phyloP scores from a whole-genome alignment of 2,113 vertebrate genomes.

The Gadus chalcogrammus region DNA sequence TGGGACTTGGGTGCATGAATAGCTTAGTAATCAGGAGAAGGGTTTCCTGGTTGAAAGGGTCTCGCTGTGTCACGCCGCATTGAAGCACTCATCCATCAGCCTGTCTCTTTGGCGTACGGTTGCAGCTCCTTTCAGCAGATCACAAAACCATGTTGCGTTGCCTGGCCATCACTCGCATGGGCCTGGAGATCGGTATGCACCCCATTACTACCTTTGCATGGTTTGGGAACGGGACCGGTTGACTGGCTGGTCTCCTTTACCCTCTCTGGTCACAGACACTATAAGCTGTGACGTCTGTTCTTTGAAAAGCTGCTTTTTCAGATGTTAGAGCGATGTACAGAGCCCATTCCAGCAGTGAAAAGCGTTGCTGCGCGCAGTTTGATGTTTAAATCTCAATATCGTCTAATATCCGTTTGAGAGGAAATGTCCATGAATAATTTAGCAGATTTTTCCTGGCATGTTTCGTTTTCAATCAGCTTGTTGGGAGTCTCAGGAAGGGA shows the following conservation, averaged over 20 bases:
- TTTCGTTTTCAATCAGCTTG: slow-evolving; percentile 37
- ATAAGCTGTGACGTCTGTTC: slow-evolving; percentile 10
- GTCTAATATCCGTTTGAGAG: slow-evolving; percentile 31
- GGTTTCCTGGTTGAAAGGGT: slow-evolving; percentile 19
- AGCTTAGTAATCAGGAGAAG: slow-evolving; percentile 3
- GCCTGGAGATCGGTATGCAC: slow-evolving; percentile 25
- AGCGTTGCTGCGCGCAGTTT: slow-evolving; percentile 5
- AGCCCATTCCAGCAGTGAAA: background rate
- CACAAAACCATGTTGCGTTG: slow-evolving; percentile 23
- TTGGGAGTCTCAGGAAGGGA: slow-evolving; percentile 14
- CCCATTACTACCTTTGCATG: background rate
- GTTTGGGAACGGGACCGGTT: background rate
- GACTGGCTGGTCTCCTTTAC: background rate
- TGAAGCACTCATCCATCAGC: slow-evolving; percentile 37
- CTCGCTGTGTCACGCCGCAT: slow-evolving; percentile 17
- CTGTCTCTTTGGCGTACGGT: slow-evolving; percentile 14
- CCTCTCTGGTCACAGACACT: slow-evolving; percentile 8
- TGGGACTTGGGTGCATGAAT: slow-evolving; percentile 14
- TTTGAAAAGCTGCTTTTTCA: slow-evolving; percentile 23
- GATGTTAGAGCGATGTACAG: too few species aligned
- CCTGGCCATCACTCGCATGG: slow-evolving; percentile 30
- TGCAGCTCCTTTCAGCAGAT: slow-evolving; percentile 28
- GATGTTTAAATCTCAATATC: slow-evolving; percentile 36
- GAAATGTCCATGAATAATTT: slow-evolving; percentile 39
- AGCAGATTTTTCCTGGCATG: slow-evolving; percentile 47